Evolutionary conservation across 2,113 vertebrate species (phyloP), one percentile per base, ranked within the genome.

Genomic region (Microcebus ravelobensis): DNA sequence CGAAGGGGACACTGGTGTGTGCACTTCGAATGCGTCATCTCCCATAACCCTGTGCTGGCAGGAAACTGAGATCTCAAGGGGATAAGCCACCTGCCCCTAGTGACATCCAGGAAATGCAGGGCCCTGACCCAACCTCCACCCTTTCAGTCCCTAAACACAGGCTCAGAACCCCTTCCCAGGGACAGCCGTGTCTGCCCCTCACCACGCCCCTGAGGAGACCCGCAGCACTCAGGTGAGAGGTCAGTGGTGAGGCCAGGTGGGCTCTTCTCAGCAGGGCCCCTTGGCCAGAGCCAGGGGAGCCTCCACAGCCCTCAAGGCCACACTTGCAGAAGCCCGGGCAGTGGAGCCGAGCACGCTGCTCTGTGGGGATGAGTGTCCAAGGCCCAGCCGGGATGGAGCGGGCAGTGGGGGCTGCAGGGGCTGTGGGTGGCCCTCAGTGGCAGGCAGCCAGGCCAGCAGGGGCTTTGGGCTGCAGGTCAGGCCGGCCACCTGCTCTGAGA

Each of bases 21-120:
- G 1, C 12, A 42, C 73, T 86, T 79, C 67, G 7, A 5, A 1
- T 59, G 71, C 14, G n/a, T 89, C 90, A 81, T 59, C 77, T 83
- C 83, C 31, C 2, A 31, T 45, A 68, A 42, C 87, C 36, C 74
- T 3, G 8, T 1, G 36, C 61, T 34, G 25, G 55, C 97, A 97
- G 96, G 96, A 97, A 95, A 94, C 13, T 82, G 90, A 96, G 92
- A 87, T 92, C 90, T 94, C 79, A n/a, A 74, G 68, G 85, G 76
- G 52, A 85, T 21, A 87, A 61, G n/a, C 81, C 89, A 93, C 76
- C 89, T 68, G 59, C 77, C 76, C 94, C 82, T 25, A n/a, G 42
- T 55, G 84, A 71, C 91, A 76, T 23, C 48, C 87, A 87, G 95
- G 85, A 97, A 96, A 76, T 84, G 1, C 36, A 50, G 25, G 63